Conservation (phyloP, 2,888 invertebrate genomes). For the Drosophila suboccidentalis region DNA sequence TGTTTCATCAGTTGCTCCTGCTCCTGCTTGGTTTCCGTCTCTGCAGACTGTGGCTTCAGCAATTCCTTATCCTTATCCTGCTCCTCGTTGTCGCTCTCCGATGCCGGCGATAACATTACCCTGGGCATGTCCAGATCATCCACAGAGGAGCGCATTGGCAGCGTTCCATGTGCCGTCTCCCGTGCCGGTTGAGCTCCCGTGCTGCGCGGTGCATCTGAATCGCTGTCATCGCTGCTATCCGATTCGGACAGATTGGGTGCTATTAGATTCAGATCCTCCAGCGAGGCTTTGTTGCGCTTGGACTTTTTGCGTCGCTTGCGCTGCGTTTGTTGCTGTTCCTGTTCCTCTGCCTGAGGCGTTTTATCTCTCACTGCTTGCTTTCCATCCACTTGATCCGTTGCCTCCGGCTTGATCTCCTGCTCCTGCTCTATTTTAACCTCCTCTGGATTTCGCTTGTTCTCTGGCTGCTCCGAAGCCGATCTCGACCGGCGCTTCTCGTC, state of each 20-base stretch:
- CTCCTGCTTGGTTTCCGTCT: constrained; percentile 22
- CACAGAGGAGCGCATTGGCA: constrained; percentile 63
- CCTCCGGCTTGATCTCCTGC: constrained; percentile 1
- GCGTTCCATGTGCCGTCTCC: constrained; percentile 12
- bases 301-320: constrained; percentile 85
- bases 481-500: constrained; percentile 20
- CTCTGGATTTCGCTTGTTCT: neutral
- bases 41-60: constrained; percentile 1
- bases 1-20: constrained; percentile 4
- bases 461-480: constrained; percentile 23
- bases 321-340: constrained; percentile 48
- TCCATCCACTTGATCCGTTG: constrained; percentile 16
- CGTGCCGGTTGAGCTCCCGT: constrained; percentile 1
- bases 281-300: constrained; percentile 82
- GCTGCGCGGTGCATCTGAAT: constrained; percentile 77
- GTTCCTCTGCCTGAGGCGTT: constrained; percentile 1
- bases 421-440: constrained; percentile 4
- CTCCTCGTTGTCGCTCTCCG: constrained; percentile 74
- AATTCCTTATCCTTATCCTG: constrained; percentile 17
- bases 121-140: constrained; percentile 78
- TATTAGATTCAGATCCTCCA: constrained; percentile 90
- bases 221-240: constrained; percentile 91
- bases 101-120: constrained; percentile 83
- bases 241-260: constrained; percentile 94
- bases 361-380: neutral